These are phyloP conservation scores for Marmota monax DNA, from an alignment of 2,113 vertebrate species.

Conservation along the genomic window DNA sequence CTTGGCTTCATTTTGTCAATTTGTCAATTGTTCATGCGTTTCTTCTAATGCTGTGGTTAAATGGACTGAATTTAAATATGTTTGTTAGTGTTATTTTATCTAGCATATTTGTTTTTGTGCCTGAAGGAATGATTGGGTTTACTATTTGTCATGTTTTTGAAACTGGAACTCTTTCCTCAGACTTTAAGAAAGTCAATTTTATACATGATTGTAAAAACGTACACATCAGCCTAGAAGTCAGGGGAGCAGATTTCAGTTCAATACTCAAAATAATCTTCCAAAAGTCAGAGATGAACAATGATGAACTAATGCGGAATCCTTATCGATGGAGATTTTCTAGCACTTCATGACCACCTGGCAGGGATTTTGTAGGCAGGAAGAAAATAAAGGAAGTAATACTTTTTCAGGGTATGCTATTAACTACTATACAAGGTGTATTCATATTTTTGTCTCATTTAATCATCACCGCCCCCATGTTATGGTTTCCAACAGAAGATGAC, in stretches of 20 bases:
- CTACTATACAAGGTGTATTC: not conserved
- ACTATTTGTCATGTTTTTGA: constrained; percentile 18
- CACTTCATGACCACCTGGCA: not conserved
- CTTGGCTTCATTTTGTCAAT: not conserved
- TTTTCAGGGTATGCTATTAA: not conserved
- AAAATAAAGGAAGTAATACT: constrained; percentile 30
- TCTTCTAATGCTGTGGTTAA: not conserved
- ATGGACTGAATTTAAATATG: not conserved
- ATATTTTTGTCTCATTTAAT: constrained; percentile 18
- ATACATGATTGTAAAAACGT: not conserved
- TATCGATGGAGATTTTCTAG: not conserved
- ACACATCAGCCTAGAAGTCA: not conserved
- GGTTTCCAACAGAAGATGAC: too few species aligned
- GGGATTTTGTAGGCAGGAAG: not conserved
- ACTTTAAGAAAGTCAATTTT: constrained; percentile 3
- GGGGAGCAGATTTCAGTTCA: not conserved
- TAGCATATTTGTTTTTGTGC: not conserved
- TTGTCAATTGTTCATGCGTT: not conserved
- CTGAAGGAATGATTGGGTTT: not conserved
- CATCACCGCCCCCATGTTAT: not conserved
- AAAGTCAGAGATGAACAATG: constrained; percentile 9
- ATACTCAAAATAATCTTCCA: not conserved
- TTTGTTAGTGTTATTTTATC: not conserved
- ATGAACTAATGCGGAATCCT: not conserved
- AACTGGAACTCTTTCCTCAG: not conserved